A percentile compares a stretch with the other conserved stretches of the same genome.
phyloP scores from a whole-genome alignment of 2,797 vertebrate genomes.

The Cryptoprocta ferox region DNA sequence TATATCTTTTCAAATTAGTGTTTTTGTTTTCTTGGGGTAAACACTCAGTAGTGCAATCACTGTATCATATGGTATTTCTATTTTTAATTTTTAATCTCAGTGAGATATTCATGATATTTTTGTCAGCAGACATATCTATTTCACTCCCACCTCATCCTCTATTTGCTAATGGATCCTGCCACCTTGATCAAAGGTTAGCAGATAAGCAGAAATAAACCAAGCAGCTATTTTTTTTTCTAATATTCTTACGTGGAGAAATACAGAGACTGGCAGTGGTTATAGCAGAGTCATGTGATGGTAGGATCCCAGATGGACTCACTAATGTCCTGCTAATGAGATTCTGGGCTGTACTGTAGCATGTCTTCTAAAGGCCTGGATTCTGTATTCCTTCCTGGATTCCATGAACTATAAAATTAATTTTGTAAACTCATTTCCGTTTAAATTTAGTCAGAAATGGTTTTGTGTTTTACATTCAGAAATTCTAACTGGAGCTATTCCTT shows the following conservation, averaged over 20 bases:
- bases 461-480: not conserved
- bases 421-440: not conserved
- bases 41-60: not conserved
- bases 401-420: not conserved
- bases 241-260: not conserved
- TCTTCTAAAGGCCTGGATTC: not conserved
- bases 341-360: fast-evolving
- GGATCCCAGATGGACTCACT: not conserved
- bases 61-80: not conserved
- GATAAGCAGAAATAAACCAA: not conserved
- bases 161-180: not conserved
- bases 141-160: not conserved
- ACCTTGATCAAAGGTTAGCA: not conserved
- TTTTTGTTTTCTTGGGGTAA: not conserved
- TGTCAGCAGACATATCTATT: not conserved
- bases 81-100: not conserved
- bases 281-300: not conserved
- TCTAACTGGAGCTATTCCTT: not conserved
- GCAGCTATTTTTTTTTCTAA: not conserved
- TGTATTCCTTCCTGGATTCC: not conserved
- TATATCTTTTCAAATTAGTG: not conserved
- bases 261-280: not conserved
- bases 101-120: not conserved
- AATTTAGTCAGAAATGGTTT: not conserved
- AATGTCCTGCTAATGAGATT: not conserved